phyloP scores from a whole-genome alignment of 2,113 vertebrate genomes.

The Tupaia chinensis region DNA sequence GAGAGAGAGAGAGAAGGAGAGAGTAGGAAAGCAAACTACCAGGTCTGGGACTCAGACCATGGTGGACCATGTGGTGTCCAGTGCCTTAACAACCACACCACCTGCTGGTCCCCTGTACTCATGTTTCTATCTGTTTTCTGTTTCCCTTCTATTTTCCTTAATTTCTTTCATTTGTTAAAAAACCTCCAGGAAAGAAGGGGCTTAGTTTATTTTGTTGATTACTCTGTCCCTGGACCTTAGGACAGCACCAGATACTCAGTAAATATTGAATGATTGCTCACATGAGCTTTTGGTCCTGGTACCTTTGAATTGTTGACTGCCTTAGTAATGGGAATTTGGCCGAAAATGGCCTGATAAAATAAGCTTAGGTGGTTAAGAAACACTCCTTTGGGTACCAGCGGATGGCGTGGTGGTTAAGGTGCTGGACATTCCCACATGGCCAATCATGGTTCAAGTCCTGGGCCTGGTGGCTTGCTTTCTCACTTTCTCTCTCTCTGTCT shows the following conservation, averaged over 20 bases:
- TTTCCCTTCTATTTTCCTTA: conserved; percentile 34
- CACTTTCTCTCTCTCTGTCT: too few species aligned
- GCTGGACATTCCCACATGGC: too few species aligned
- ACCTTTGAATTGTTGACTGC: conserved; percentile 35
- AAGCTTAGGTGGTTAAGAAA: conserved; percentile 10
- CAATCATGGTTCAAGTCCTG: too few species aligned
- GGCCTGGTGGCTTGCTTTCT: too few species aligned
- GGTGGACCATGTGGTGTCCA: too few species aligned
- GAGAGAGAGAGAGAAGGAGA: too few species aligned
- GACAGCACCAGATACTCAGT: not conserved
- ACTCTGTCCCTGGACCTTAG: not conserved
- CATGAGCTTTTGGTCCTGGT: conserved; percentile 18
- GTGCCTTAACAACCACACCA: too few species aligned
- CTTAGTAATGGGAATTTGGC: conserved; percentile 12
- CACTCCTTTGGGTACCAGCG: too few species aligned
- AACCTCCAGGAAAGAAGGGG: not conserved
- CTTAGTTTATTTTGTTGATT: conserved; percentile 40
- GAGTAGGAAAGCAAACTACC: too few species aligned
- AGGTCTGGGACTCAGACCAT: too few species aligned
- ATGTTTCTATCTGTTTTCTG: not conserved
- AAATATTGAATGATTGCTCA: conserved; percentile 1
- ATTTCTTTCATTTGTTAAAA: not conserved
- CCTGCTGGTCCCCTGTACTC: not conserved
- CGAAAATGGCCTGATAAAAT: not conserved
- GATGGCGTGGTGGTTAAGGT: too few species aligned